Percentiles rank a stretch among this genome's conserved stretches.
Conservation (phyloP, 1,140 invertebrate genomes). For the Lepidurus apus region DNA sequence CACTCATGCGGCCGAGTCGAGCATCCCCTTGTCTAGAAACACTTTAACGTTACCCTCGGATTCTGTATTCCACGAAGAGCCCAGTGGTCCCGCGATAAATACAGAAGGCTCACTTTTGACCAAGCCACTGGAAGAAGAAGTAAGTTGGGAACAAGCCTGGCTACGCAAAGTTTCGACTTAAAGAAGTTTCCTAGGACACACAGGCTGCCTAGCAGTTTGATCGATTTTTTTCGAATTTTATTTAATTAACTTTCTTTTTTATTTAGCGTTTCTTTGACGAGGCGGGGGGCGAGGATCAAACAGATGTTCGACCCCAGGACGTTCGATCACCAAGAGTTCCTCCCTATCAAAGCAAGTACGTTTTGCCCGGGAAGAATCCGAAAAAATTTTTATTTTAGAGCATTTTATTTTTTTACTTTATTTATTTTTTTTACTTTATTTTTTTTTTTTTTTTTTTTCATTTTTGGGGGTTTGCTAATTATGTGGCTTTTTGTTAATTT, state of each 20-base stretch:
- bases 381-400: no score
- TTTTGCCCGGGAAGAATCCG: not conserved
- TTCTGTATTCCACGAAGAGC: not conserved
- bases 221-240: not conserved
- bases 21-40: not conserved
- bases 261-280: not conserved
- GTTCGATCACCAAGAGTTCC: not conserved
- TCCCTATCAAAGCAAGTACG: conserved; percentile 2
- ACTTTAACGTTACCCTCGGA: not conserved
- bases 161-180: not conserved
- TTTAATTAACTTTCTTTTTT: not conserved
- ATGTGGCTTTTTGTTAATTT: not conserved
- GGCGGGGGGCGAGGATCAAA: not conserved
- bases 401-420: no score
- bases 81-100: not conserved
- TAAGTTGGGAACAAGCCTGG: not conserved
- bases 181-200: not conserved
- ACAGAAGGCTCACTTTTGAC: not conserved
- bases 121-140: not conserved
- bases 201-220: not conserved
- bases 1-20: not conserved
- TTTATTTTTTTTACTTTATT: no score
- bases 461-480: no score
- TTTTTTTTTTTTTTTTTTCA: no score
- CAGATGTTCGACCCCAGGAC: not conserved